Evolutionary conservation across 2,113 vertebrate species (phyloP), one percentile per base, ranked within the genome.

Genomic region (Myxocyprinus asiaticus): DNA sequence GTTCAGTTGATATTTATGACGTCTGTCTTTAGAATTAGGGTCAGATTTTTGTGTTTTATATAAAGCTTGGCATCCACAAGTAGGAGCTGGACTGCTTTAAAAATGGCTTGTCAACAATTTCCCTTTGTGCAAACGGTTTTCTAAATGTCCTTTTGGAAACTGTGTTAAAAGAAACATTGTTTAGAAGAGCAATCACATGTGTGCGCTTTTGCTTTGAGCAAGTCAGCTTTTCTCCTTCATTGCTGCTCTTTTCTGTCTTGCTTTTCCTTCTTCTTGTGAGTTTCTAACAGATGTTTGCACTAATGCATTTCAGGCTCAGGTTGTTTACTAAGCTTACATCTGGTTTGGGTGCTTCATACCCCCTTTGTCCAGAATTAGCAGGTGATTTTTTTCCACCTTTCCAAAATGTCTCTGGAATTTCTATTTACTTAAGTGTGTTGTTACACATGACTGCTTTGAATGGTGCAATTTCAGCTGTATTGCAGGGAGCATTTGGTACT

Each of bases 1-100:
- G 22, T 33, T 12, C 80, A 51, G 47, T 9, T 9, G 33, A 2
- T 9, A 17, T 12, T 61, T 4, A 68, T 22, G 17, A 44, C 70
- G 14, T 79, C 47, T 64, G 22, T 33, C 22, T 33, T 33, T 3
- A 43, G 62, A 58, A 58, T 50, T 59, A 44, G 22, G 63, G 4
- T 68, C 50, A 7, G 43, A 9, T 45, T 67, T 61, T 65, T 65
- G 22, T 58, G 44, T 64, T 42, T 50, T 42, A 64, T 63, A 58
- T 9, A 22, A 45, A 33, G 12, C 53, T 15, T 78, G 53, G 53
- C 33, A 70, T 50, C 62, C 44, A 77, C 79, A 76, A 79, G 81
- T 83, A 81, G 74, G 76, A 79, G 15, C 79, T 81, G 82, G 67
- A 68, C 17, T n/a, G 58, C 44, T 71, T 80, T 84, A 84, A 74